phyloP scores from a whole-genome alignment of 2,113 vertebrate genomes.

The Garra rufa region DNA sequence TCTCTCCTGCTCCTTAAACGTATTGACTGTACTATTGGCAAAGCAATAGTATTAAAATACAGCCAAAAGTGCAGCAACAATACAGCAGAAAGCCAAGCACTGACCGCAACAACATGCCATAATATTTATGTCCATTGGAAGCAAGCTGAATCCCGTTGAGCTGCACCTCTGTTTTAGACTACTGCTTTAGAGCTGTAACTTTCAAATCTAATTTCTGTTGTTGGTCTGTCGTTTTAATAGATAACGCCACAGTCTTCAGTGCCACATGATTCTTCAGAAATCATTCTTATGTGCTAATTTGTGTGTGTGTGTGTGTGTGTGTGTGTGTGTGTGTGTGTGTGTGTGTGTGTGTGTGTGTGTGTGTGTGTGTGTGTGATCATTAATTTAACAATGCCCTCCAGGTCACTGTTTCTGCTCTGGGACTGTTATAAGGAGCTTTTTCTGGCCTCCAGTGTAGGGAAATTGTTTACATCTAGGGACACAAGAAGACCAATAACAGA shows the following conservation, averaged over 20 bases:
- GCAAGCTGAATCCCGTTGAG: constrained; percentile 28
- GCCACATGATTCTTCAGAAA: too few species aligned
- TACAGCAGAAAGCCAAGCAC: constrained; percentile 57
- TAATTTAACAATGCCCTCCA: too few species aligned
- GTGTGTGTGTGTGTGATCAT: neutral
- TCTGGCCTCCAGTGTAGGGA: too few species aligned
- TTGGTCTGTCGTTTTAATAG: neutral
- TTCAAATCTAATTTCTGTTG: neutral
- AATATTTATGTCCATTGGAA: constrained; percentile 60
- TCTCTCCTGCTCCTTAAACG: constrained; percentile 61
- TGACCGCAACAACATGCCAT: constrained; percentile 41
- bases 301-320: neutral
- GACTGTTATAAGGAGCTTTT: too few species aligned
- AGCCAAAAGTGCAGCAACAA: constrained; percentile 64
- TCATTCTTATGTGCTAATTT: too few species aligned
- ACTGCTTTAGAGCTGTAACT: neutral
- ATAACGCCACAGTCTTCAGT: too few species aligned
- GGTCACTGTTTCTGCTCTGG: too few species aligned
- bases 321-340: too few species aligned
- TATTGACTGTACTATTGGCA: constrained; percentile 78
- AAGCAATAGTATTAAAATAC: constrained; percentile 73
- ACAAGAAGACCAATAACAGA: too few species aligned
- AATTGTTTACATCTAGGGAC: too few species aligned
- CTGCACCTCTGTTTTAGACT: neutral
- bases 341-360: too few species aligned